phyloP scores from a whole-genome alignment of 92 coral and sea anemone species.

The Scolanthus callimorphus region DNA sequence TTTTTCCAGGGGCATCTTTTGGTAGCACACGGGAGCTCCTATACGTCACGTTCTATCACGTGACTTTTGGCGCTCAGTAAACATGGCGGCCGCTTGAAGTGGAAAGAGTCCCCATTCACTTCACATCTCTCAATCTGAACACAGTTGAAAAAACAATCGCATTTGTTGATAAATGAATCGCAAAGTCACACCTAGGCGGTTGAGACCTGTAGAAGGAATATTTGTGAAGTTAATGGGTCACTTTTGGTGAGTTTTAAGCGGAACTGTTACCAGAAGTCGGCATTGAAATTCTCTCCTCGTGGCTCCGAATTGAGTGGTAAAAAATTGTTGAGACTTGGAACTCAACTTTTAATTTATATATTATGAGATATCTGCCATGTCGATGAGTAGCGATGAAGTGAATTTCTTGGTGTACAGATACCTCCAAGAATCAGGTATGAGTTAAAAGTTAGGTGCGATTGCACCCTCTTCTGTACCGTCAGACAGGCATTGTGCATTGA shows the following conservation, averaged over 20 bases:
- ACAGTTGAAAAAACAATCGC: slow-evolving; percentile 10
- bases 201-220: background rate
- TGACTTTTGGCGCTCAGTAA: slow-evolving; percentile 69
- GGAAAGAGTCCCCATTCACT: background rate
- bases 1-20: background rate
- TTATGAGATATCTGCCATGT: slow-evolving; percentile 57
- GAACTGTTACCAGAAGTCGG: background rate
- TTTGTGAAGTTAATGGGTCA: background rate
- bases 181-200: slow-evolving; percentile 1
- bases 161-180: background rate
- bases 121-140: background rate
- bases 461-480: too few species aligned
- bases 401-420: slow-evolving; percentile 96
- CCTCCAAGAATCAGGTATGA: slow-evolving; percentile 98
- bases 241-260: background rate
- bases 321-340: slow-evolving; percentile 1
- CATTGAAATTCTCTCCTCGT: slow-evolving; percentile 6
- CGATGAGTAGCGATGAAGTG: slow-evolving; percentile 99
- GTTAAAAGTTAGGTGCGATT: too few species aligned
- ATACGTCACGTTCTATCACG: slow-evolving; percentile 60
- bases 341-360: slow-evolving; percentile 6
- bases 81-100: slow-evolving; percentile 75
- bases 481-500: too few species aligned
- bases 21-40: background rate
- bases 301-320: background rate